phyloP scores from a whole-genome alignment of 1,140 invertebrate genomes.

The Hylaeus anthracinus region DNA sequence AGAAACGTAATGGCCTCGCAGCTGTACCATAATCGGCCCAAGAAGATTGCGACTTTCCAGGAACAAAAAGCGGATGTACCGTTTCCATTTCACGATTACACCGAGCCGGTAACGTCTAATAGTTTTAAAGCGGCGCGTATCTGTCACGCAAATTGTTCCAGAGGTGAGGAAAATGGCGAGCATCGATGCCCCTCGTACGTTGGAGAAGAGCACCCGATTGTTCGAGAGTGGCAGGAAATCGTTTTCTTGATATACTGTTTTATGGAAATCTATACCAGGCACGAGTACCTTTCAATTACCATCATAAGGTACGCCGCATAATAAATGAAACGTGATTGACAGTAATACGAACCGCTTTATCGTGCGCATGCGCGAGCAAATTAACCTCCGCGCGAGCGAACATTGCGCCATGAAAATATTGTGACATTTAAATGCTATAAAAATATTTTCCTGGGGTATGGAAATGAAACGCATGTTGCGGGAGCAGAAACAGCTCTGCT shows the following conservation, averaged over 20 bases:
- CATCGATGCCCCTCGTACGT: too few relatives aligned
- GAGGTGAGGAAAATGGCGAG: background rate
- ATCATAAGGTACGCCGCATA: background rate
- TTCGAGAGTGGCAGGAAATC: background rate
- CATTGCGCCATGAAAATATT: constrained; percentile 28
- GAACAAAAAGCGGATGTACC: constrained; percentile 15
- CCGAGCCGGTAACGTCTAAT: constrained; percentile 10
- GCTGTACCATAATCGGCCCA: constrained; percentile 4
- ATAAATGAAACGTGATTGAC: constrained; percentile 20
- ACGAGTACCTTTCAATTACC: constrained; percentile 30
- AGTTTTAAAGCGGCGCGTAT: constrained; percentile 11
- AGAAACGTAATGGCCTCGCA: constrained; percentile 12
- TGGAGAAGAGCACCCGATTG: background rate
- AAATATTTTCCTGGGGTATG: constrained; percentile 5
- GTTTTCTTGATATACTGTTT: background rate
- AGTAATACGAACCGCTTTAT: background rate
- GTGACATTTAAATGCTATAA: constrained; percentile 31
- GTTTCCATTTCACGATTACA: constrained; percentile 18
- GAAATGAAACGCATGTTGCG: constrained; percentile 2
- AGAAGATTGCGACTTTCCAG: constrained; percentile 12
- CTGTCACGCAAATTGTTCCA: constrained; percentile 17
- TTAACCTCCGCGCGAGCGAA: constrained; percentile 8
- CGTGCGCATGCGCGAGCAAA: background rate
- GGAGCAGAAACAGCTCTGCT: background rate
- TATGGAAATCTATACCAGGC: background rate